Evolutionary conservation across 2,797 vertebrate species (phyloP).

Genomic region (Chiroxiphia lanceolata): DNA sequence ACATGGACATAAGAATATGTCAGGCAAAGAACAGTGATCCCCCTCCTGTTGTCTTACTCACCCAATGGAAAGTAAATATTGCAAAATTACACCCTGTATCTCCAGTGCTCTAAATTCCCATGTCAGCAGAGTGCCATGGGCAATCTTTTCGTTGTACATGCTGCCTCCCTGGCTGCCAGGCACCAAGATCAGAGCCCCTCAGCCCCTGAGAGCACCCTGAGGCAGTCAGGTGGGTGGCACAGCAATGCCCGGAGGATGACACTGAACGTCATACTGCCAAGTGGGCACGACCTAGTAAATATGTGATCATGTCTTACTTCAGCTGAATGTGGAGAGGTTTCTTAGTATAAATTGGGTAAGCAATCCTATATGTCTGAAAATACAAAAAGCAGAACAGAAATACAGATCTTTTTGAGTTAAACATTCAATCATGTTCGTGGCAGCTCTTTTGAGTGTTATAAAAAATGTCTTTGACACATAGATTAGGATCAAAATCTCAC

Average conservation of each 20-base stretch:
- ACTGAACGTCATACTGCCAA: background rate
- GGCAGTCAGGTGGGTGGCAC: background rate
- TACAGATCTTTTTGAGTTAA: background rate
- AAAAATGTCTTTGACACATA: background rate
- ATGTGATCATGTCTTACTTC: background rate
- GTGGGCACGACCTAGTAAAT: background rate
- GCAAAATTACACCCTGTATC: rapidly evolving
- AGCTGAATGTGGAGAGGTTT: background rate
- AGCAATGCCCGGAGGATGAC: background rate
- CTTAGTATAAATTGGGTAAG: background rate
- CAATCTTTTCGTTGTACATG: background rate
- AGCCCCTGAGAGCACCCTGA: rapidly evolving
- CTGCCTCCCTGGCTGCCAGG: background rate
- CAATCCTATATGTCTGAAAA: background rate
- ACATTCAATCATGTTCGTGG: background rate
- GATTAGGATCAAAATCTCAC: background rate
- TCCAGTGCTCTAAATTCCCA: background rate
- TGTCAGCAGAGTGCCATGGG: background rate
- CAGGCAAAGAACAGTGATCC: background rate
- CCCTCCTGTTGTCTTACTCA: background rate
- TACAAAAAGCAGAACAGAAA: background rate
- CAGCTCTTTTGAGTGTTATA: background rate
- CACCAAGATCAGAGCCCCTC: rapidly evolving
- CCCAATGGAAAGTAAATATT: background rate
- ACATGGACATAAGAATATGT: background rate